Evolutionary conservation across 2,888 invertebrate genomes (phyloP), one percentile per base, ranked within the genome.

Genomic region (Agonum fuliginosum): DNA sequence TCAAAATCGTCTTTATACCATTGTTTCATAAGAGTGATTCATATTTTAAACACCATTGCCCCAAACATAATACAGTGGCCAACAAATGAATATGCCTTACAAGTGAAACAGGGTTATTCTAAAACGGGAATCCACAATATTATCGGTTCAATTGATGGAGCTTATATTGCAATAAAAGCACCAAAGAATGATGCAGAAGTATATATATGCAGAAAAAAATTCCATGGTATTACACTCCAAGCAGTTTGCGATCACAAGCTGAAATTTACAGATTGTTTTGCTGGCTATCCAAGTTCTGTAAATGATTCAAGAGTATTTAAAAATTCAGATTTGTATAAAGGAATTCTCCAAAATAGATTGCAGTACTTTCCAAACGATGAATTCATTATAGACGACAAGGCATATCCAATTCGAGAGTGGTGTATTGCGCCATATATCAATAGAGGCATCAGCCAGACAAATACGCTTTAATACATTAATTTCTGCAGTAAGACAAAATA

Each of bases 241-340:
- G 65, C 48, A 8, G 48, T 75, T 6, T 75, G 78, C 48, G 67
- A 75, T 46, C 34, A 75, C 30, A 54, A 8, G 1, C 5, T 67
- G 19, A 67, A 51, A n/a, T n/a, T n/a, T n/a, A n/a, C n/a, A n/a
- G n/a, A n/a, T n/a, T n/a, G n/a, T n/a, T n/a, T n/a, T n/a, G 17
- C 75, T 78, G 17, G 75, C 48, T 27, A 78, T 34, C 78, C 78
- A 0, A 41, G 58, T 48, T 78, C 78, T 22, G 67, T 78, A 1
- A 48, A 34, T 30, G 78, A 78, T 20, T 12, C 8, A 17, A 19
- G 62, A 43, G 75, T 73, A 54, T 58, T 43, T 19, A 41, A 46
- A 73, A 78, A 74, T 41, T 75, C 67, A 0, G 58, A 75, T 24
- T 37, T 75, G 12, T 67, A 24, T 17, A 48, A 67, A 43, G 22